Base-by-base conservation (phyloP, 2,888 invertebrate genomes). In the Euzophera pinguis region DNA sequence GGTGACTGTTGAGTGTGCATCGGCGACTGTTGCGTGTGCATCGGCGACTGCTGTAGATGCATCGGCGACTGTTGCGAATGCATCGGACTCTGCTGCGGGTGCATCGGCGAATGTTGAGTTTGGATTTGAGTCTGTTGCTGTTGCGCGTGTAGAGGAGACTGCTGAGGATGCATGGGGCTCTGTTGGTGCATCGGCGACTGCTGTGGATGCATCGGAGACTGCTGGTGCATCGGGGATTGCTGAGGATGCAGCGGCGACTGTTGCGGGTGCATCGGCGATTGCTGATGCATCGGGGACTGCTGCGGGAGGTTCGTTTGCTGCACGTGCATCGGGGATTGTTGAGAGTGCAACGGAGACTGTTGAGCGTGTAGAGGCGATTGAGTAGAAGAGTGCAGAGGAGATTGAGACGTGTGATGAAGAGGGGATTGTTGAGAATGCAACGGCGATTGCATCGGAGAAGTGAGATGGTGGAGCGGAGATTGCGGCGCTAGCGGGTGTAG, bases 341-440 rank as follows among this genome's bases (percentile, higher is more conserved):
- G 84, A 13, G 83, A 78, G 54, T 86, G 86, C 59, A 81, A 69
- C 17, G 85, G 84, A 1, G 81, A 81, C 59, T 86, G 85, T 51
- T 85, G 85, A 17, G 83, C 67, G 54, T 87, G 86, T n/a, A 77
- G 68, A 17, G 86, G 84, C 1, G 86, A 86, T 52, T 87, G 87
- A 6, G 81, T 81, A 37, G 82, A 73, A n/a, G 76, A 71, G 58
- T 87, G 85, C 42, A 81, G 57, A 9, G 85, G 85, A 0, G 86
- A 84, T 53, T 85, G 86, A 10, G 83, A 68, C 16, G 81, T 75
- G 56, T 84, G 81, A 55, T 85, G 84, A 34, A 83, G 56, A 0
- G 84, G 75, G 1, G 84, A 84, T 53, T 86, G 86, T 52, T 85
- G 86, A n/a, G 85, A 80, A 54, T 86, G 86, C 57, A 86, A 62